A percentile compares a stretch with the other conserved stretches of the same genome.
These are phyloP conservation scores for Orchestia grillus DNA, from an alignment of 1,140 invertebrate species.

Conservation along the genomic window DNA sequence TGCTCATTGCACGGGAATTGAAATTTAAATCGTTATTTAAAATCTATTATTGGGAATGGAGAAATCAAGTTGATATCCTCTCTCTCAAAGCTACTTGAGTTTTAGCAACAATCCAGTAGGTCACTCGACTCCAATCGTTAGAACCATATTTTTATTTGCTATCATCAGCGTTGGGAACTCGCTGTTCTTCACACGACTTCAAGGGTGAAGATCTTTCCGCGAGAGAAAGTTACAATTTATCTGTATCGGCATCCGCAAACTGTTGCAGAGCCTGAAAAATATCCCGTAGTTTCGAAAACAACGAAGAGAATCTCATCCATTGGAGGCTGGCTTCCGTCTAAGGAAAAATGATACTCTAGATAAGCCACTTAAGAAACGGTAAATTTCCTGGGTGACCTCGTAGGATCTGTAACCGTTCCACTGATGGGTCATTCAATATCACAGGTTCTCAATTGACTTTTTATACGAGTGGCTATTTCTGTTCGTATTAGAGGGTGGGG, in stretches of 20 bases:
- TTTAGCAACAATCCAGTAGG: no score
- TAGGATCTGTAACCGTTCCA: not conserved
- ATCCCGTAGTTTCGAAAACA: slow-evolving; percentile 38
- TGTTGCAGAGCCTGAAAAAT: slow-evolving; percentile 33
- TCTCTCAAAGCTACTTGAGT: no score
- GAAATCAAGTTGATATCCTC: no score
- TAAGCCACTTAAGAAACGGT: slow-evolving; percentile 1
- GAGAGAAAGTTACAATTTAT: slow-evolving; percentile 1
- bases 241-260: slow-evolving; percentile 14
- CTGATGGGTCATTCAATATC: slow-evolving; percentile 3
- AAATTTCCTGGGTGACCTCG: not conserved
- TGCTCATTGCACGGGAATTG: no score
- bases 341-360: slow-evolving; percentile 44
- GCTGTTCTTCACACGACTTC: not conserved
- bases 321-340: not conserved
- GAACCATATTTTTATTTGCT: not conserved
- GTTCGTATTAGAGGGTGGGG: not conserved
- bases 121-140: not conserved
- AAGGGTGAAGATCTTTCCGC: not conserved
- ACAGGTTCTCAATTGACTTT: not conserved
- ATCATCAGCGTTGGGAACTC: not conserved
- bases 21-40: no score
- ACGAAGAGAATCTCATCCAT: slow-evolving; percentile 43
- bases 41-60: no score
- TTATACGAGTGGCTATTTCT: not conserved